Evolutionary conservation across 64 coral and sea anemone species (phyloP).

Genomic region (Orbicella faveolata): DNA sequence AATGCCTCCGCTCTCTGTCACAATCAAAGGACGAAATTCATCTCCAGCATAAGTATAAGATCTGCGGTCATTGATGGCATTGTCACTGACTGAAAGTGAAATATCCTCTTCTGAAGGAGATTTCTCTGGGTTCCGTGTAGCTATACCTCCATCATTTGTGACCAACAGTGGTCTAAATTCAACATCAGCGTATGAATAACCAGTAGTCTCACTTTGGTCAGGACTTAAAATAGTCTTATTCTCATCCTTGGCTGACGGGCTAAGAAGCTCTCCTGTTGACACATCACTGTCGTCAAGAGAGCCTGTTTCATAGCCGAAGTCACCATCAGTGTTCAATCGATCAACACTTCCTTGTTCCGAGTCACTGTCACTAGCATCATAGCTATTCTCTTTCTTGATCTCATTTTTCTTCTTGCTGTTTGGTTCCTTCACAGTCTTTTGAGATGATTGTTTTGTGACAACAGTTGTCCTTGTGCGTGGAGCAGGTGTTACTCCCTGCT

Average conservation of each 20-base stretch:
- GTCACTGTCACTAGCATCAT: slow-evolving; percentile 92
- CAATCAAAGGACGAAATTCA: slow-evolving; percentile 80
- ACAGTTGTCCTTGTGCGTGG: slow-evolving; percentile 18
- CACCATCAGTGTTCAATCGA: slow-evolving; percentile 68
- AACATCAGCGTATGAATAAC: slow-evolving; percentile 55
- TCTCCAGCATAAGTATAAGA: slow-evolving; percentile 81
- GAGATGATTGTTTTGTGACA: not conserved
- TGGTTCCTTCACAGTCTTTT: slow-evolving; percentile 8
- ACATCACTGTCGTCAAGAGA: slow-evolving; percentile 87
- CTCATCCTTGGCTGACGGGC: slow-evolving; percentile 77
- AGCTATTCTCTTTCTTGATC: slow-evolving; percentile 82
- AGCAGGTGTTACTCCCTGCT: slow-evolving; percentile 5
- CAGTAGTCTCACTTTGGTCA: not conserved
- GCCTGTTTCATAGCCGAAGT: slow-evolving; percentile 90
- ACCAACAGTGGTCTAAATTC: slow-evolving; percentile 37
- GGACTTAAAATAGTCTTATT: slow-evolving; percentile 59
- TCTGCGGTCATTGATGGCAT: not conserved
- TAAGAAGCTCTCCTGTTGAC: slow-evolving; percentile 71
- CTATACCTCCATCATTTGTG: slow-evolving; percentile 15
- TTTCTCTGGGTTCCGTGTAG: not conserved
- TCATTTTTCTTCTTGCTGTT: slow-evolving; percentile 20
- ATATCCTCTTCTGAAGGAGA: not conserved
- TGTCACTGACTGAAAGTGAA: not conserved
- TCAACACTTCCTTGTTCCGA: slow-evolving; percentile 65
- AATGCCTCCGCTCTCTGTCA: slow-evolving; percentile 62